Base-by-base conservation (phyloP, 2,113 vertebrate species). In the Pagrus major region DNA sequence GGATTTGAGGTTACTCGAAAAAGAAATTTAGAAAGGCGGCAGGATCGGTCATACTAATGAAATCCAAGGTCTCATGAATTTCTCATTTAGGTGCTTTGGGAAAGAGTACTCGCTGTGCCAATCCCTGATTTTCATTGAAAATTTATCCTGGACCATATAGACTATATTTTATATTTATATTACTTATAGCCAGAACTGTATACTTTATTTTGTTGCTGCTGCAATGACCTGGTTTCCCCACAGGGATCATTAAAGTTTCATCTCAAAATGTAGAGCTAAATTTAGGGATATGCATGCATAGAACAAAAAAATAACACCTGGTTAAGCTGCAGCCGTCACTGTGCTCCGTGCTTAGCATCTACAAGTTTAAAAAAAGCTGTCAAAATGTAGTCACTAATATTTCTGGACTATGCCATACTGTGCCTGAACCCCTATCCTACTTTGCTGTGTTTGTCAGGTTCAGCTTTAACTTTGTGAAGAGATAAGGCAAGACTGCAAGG, bases 231-330 rank as follows among this genome's bases (percentile, higher is more conserved):
- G 69, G 37, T 76, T 85, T 74, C 37, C 69, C 70, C 49, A 55
- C 16, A 64, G 37, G 27, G 66, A 81, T 85, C 70, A 85, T 79
- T 79, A 74, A 85, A 72, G 46, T 69, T 80, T 75, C 31, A 78
- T 88, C 8, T 78, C 58, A 33, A 65, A 83, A 73, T 27, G 20
- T 60, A 21, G 54, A 41, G 52, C 75, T 71, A 82, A 68, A 76
- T 77, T 65, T 75, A 84, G 71, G 49, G 12, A 63, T 55, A 20
- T 2, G n/a, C 67, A 15, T 66, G 52, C 42, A 70, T 41, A 8
- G 15, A 69, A 64, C 51, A 52, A 29, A 64, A 69, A 60, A 65
- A 65, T 67, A 78, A 29, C 51, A 78, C 60, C 66, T 72, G 61
- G 35, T 54, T 78, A 67, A 78, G 15, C 60, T 77, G 54, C 63